Evolutionary conservation across 2,113 vertebrate species (phyloP).

Genomic region (Dicrurus megarhynchus): DNA sequence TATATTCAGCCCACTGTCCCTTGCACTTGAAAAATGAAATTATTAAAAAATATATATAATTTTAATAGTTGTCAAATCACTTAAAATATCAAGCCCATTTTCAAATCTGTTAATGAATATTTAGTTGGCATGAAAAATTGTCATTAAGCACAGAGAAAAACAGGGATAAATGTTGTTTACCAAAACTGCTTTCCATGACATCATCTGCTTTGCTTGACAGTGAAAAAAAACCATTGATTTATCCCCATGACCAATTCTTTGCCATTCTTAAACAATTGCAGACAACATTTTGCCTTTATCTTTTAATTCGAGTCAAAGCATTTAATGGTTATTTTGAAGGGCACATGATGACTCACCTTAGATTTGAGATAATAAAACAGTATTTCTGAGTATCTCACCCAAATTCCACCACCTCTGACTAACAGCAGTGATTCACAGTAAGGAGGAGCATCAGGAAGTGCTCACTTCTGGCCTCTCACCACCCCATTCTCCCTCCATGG

Average conservation of each 20-base stretch:
- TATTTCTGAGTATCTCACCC: neutral
- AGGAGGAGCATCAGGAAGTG: rapidly evolving
- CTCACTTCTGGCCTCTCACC: neutral
- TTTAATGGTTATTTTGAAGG: neutral
- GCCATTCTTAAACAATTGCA: neutral
- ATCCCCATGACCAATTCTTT: neutral
- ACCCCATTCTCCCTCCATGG: neutral
- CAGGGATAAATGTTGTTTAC: constrained; percentile 41
- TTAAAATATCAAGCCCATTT: constrained; percentile 37
- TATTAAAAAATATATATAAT: neutral
- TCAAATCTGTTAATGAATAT: constrained; percentile 35
- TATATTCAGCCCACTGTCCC: neutral
- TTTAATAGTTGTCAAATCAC: neutral
- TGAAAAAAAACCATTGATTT: neutral
- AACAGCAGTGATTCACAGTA: neutral
- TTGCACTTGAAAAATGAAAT: neutral
- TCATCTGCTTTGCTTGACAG: neutral
- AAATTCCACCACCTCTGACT: neutral
- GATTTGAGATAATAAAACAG: neutral
- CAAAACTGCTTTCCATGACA: neutral
- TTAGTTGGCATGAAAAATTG: constrained; percentile 16
- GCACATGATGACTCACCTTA: neutral
- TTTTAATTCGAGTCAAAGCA: neutral
- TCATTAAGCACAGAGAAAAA: constrained; percentile 48
- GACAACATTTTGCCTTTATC: neutral